Evolutionary conservation across 2,113 vertebrate genomes (phyloP).

Genomic region (Sturnus vulgaris): DNA sequence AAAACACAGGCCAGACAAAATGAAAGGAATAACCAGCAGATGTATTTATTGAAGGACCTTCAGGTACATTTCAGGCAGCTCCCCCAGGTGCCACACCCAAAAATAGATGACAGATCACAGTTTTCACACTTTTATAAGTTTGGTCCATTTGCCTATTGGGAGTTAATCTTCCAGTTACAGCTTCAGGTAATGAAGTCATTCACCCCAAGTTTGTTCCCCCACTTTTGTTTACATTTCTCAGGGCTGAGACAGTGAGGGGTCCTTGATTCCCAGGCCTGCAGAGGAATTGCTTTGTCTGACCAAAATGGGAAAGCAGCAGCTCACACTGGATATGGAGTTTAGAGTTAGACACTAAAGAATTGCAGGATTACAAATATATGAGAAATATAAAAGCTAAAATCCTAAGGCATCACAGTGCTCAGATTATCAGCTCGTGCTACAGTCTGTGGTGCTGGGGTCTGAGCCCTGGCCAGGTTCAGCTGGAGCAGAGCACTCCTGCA

Average conservation of each 20-base stretch:
- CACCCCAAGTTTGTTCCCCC: neutral
- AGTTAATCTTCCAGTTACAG: neutral
- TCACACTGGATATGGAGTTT: neutral
- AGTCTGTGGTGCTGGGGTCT: neutral
- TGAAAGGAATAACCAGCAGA: neutral
- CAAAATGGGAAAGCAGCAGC: neutral
- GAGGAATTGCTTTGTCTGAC: neutral
- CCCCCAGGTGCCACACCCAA: neutral
- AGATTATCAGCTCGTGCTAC: fast-evolving
- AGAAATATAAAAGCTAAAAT: neutral
- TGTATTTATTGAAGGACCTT: neutral
- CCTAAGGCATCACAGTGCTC: neutral
- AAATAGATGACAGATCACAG: fast-evolving
- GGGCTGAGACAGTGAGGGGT: neutral
- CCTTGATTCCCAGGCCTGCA: neutral
- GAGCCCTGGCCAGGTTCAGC: neutral
- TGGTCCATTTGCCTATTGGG: neutral
- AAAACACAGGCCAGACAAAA: neutral
- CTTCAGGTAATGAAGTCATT: neutral
- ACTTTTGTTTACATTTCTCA: fast-evolving
- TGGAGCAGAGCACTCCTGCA: neutral
- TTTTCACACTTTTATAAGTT: neutral
- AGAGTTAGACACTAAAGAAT: neutral
- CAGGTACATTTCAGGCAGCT: neutral
- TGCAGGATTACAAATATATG: neutral